phyloP scores from a whole-genome alignment of 2,888 invertebrate genomes.

The Elegia similella region DNA sequence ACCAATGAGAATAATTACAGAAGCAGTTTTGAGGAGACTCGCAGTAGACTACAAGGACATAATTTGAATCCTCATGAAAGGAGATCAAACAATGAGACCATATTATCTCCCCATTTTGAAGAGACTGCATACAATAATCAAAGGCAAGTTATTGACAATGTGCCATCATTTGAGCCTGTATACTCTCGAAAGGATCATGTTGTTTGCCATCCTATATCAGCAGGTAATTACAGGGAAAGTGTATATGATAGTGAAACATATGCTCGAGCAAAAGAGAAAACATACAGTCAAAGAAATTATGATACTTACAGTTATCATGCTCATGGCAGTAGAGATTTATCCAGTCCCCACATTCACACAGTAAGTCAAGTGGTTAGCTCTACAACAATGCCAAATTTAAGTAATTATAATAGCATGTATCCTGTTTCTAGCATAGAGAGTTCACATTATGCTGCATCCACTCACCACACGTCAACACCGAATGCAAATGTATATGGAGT shows the following conservation, averaged over 20 bases:
- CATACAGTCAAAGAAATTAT: conserved; percentile 66
- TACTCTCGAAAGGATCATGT: conserved; percentile 63
- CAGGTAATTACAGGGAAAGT: conserved; percentile 65
- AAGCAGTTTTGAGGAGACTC: conserved; percentile 57
- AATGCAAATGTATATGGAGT: conserved; percentile 66
- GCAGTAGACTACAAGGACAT: conserved; percentile 63
- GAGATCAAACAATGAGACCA: conserved; percentile 58
- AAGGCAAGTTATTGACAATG: conserved; percentile 53
- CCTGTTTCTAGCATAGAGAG: conserved; percentile 48
- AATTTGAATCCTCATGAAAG: conserved; percentile 68
- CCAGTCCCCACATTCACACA: conserved; percentile 66
- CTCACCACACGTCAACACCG: conserved; percentile 54
- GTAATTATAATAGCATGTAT: conserved; percentile 64
- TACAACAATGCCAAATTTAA: conserved; percentile 76
- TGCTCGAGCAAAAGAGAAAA: conserved; percentile 66
- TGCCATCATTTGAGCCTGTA: conserved; percentile 56
- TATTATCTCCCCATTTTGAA: conserved; percentile 58
- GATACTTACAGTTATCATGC: conserved; percentile 69
- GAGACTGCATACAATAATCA: conserved; percentile 51
- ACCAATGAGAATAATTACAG: conserved; percentile 57
- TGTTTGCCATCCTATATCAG: conserved; percentile 52
- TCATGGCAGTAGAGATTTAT: conserved; percentile 57
- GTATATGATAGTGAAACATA: conserved; percentile 64
- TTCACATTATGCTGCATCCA: conserved; percentile 53
- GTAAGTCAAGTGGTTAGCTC: conserved; percentile 75